Base-by-base conservation (phyloP, 37 sponge, comb jelly and placozoan species). In the Ianthella basta region DNA sequence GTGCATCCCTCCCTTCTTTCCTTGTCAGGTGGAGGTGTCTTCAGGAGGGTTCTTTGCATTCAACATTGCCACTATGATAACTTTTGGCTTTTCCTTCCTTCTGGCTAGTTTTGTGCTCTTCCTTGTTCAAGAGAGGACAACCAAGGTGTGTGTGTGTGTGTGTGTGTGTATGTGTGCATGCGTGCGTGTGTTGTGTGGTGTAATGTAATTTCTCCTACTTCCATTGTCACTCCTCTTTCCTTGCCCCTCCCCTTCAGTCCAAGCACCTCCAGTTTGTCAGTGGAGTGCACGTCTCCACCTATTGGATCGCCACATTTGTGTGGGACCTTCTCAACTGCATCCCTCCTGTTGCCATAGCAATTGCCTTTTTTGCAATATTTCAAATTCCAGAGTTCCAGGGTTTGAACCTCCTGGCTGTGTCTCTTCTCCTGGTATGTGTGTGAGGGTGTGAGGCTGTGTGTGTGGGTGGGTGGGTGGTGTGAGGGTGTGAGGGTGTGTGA, bases 261-360 rank as follows among this genome's bases (percentile, higher is more conserved):
- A 98, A 96, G 84, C 99, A 98, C 75, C 80, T 98, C 13, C 99
- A 98, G 88, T 92, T 92, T 87, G 93, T 96, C 24, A 92, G 95
- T 81, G 97, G 97, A 44, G 95, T 98, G n/a, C 77, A 89, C 56
- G 56, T 87, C 19, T 72, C 80, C 59, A 84, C 88, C 56, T 98
- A 92, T 80, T 98, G 99, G 99, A 34, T 92, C 50, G 86, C 91
- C 29, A 88, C 91, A 12, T 92, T 91, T 79, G 37, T 54, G 16
- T 98, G 97, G 97, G 99, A 98, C 78, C 80, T 96, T 18, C 34
- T 94, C 83, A 98, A 94, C 82, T 88, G 81, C 56, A 50, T 92
- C 20, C 54, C 88, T 13, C 91, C 95, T 6, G 54, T 91, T 70
- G 37, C 95, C 32, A 4, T 89, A 56, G 59, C 96, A 29, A 14